Percentiles rank a stretch among this genome's conserved stretches.
These are phyloP conservation scores for Nerophis lumbriciformis DNA, from an alignment of 2,113 vertebrate genomes.

Conservation along the genomic window DNA sequence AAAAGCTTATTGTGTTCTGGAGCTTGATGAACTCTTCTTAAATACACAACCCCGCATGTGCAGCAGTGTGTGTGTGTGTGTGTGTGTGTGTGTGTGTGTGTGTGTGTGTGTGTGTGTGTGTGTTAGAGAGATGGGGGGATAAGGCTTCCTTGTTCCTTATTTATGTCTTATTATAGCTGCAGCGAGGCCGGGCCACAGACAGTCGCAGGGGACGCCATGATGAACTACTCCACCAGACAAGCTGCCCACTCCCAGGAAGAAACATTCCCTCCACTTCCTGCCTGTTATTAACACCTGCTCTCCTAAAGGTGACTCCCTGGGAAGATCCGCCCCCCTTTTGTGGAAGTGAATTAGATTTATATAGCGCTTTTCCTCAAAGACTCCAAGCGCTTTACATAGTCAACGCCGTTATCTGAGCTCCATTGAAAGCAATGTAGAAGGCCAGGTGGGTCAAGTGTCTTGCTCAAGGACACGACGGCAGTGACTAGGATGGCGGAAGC, in stretches of 20 bases:
- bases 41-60: conserved; percentile 38
- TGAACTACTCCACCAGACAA: conserved; percentile 71
- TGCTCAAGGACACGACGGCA: too few relatives aligned
- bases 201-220: conserved; percentile 72
- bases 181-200: conserved; percentile 70
- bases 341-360: background rate
- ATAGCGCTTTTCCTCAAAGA: too few relatives aligned
- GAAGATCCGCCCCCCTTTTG: background rate
- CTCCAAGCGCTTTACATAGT: too few relatives aligned
- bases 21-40: conserved; percentile 35
- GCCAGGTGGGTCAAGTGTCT: too few relatives aligned
- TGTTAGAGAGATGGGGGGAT: conserved; percentile 45
- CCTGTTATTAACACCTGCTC: background rate
- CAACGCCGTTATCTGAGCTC: too few relatives aligned
- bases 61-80: conserved; percentile 17
- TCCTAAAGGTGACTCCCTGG: conserved; percentile 1
- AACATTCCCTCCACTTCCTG: conserved; percentile 49
- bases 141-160: conserved; percentile 71
- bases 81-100: background rate
- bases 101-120: conserved; percentile 1
- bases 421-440: too few relatives aligned
- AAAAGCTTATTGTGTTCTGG: too few relatives aligned
- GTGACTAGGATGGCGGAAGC: too few relatives aligned
- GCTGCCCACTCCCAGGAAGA: conserved; percentile 67
- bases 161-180: conserved; percentile 75